phyloP scores from a whole-genome alignment of 2,797 vertebrate species.

The Enteromius anoplus region DNA sequence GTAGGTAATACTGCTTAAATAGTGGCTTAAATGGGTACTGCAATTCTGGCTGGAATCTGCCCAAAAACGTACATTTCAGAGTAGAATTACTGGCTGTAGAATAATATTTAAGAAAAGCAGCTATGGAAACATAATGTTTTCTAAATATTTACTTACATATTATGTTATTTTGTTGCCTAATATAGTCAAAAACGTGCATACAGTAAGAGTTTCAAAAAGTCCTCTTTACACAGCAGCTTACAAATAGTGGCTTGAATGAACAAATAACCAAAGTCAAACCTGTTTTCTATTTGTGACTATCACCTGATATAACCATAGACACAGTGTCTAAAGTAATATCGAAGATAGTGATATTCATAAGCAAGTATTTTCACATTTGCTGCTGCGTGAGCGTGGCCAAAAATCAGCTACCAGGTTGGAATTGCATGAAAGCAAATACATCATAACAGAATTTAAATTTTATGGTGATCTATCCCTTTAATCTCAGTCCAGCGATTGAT shows the following conservation, averaged over 20 bases:
- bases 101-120: too few species aligned
- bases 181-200: too few species aligned
- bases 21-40: too few species aligned
- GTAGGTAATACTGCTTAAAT: too few species aligned
- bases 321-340: neutral
- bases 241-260: neutral
- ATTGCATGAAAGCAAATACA: neutral
- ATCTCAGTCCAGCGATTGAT: neutral
- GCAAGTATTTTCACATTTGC: neutral
- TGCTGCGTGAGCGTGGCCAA: neutral
- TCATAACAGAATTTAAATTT: neutral
- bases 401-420: neutral
- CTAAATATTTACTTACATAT: too few species aligned
- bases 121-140: too few species aligned
- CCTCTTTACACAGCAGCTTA: neutral
- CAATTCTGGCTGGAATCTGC: too few species aligned
- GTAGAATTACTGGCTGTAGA: too few species aligned
- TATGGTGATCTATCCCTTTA: neutral
- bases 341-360: neutral
- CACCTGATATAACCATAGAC: neutral
- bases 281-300: neutral
- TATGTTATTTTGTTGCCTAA: too few species aligned
- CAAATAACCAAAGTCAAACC: neutral
- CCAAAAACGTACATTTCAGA: too few species aligned
- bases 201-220: neutral